A percentile compares a stretch with the other conserved stretches of the same genome.
These are phyloP conservation scores for Parauchenoglanis ngamensis DNA, from an alignment of 2,797 vertebrate genomes.

Conservation along the genomic window DNA sequence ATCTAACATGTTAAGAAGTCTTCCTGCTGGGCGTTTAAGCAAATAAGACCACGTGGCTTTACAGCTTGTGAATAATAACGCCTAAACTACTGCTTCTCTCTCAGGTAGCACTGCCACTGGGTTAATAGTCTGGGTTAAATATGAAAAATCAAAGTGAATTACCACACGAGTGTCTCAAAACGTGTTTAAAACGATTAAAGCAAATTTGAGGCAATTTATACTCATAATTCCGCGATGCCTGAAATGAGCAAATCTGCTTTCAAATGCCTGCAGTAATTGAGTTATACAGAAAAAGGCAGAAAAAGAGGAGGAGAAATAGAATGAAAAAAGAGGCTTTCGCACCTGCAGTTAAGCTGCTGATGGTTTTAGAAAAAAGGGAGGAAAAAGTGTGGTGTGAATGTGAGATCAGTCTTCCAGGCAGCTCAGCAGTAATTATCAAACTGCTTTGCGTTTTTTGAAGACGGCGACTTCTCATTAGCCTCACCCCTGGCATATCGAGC, in stretches of 20 bases:
- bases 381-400: background rate
- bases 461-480: slow-evolving; percentile 29
- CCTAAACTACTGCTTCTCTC: slow-evolving; percentile 6
- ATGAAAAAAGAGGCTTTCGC: background rate
- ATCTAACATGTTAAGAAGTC: slow-evolving; percentile 32
- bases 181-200: slow-evolving; percentile 47
- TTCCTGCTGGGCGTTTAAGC: slow-evolving; percentile 44
- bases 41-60: slow-evolving; percentile 24
- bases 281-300: slow-evolving; percentile 31
- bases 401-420: slow-evolving; percentile 29
- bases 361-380: background rate
- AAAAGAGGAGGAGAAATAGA: slow-evolving; percentile 1
- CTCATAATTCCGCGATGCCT: slow-evolving; percentile 25
- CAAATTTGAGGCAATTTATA: slow-evolving; percentile 51
- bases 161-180: slow-evolving; percentile 28
- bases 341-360: slow-evolving; percentile 14
- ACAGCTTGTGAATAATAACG: slow-evolving; percentile 25
- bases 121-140: slow-evolving; percentile 41
- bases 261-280: slow-evolving; percentile 48
- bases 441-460: background rate
- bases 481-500: slow-evolving; percentile 19
- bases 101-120: slow-evolving; percentile 26
- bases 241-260: slow-evolving; percentile 45
- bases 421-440: slow-evolving; percentile 34
- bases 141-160: slow-evolving; percentile 44